Base-by-base conservation (phyloP, 2,797 vertebrate species). In the Diceros bicornis region DNA sequence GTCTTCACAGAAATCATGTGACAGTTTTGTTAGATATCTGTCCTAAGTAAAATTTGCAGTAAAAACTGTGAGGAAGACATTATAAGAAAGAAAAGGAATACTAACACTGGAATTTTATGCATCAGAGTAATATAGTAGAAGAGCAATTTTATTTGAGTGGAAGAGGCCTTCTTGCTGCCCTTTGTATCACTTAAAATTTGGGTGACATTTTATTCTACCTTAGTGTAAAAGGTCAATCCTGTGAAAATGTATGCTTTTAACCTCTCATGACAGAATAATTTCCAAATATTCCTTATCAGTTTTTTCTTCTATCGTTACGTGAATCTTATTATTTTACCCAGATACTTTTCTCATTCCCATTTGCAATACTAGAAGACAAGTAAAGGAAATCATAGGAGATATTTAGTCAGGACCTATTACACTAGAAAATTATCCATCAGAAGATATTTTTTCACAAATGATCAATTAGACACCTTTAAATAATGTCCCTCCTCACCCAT, bases 201-300 rank as follows among this genome's bases (percentile, higher is more conserved):
- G n/a, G 41, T 74, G 50, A 55, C n/a, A 44, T 75, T 75, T 89
- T 81, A 89, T 61, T 34, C n/a, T 59, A 47, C 50, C 89, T 86
- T 27, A 59, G 23, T 85, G 23, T 59, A 79, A 81, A 88, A 93
- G 52, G 55, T 55, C 71, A 69, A 7, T 78, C 9, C 37, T 96
- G 23, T 93, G 77, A 71, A 89, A 79, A 74, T 44, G n/a, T 74
- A 52, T 44, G 71, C 7, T 55, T 66, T 89, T 75, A 96, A 68
- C 25, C 55, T 88, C 64, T 78, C 18, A 37, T 3, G 27, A 57
- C 32, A 77, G 61, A 64, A 78, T 64, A 32, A 47, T 57, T 78
- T 82, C 29, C 21, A 84, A 55, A 78, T 78, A 79, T 6, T 32
- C 37, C 47, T 89, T 57, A 52, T 71, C n/a, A 59, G 34, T 74